phyloP scores from a whole-genome alignment of 1,140 invertebrate species.

The Drosophila quadrilineata region DNA sequence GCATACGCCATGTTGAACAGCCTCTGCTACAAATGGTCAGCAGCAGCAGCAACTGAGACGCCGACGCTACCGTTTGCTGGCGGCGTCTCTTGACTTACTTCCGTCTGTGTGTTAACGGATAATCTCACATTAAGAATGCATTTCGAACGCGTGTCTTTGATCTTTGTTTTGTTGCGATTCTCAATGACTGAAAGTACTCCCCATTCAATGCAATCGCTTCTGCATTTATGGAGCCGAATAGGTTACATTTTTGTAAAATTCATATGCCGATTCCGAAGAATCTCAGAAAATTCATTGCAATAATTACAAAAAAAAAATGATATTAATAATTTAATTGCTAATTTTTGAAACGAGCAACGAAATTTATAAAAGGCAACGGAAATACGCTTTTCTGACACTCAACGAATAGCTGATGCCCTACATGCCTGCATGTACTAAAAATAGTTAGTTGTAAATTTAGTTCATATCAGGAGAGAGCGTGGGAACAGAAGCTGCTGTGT shows the following conservation, averaged over 20 bases:
- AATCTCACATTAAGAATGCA: conserved; percentile 61
- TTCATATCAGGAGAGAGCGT: no score
- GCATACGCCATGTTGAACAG: conserved; percentile 48
- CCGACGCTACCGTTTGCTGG: neutral
- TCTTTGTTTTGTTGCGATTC: conserved; percentile 27
- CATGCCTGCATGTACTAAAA: no score
- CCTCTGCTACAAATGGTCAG: conserved; percentile 16
- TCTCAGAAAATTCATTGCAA: neutral
- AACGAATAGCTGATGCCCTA: no score
- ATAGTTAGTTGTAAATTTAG: no score
- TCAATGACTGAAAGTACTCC: neutral
- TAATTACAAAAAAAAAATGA: neutral
- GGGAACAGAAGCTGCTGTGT: no score
- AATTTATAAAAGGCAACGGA: no score
- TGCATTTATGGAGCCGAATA: conserved; percentile 10
- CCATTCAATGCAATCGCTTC: neutral
- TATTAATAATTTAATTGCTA: no score
- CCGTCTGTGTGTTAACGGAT: conserved; percentile 31
- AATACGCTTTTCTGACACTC: neutral
- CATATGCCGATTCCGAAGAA: no score
- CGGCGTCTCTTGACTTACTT: conserved; percentile 34
- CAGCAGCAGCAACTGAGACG: neutral
- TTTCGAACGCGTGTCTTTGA: conserved; percentile 47
- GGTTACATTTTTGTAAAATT: no score
- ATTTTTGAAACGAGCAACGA: no score